Evolutionary conservation across 2,888 invertebrate genomes (phyloP), one percentile per base, ranked within the genome.

Genomic region (Coleophora flavipennella): DNA sequence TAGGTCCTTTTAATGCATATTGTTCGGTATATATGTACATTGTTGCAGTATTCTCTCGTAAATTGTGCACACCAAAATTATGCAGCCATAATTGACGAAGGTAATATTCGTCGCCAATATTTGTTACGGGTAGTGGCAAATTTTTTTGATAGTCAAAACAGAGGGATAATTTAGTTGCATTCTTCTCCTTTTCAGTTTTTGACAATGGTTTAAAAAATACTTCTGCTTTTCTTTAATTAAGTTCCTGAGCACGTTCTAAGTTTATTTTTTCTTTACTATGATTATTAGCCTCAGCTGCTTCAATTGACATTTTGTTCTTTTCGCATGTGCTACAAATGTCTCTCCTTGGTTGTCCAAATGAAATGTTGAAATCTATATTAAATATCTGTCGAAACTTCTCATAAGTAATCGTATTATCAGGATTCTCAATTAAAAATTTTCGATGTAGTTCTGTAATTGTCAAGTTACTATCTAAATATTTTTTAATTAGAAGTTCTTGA

Each of bases 21-120:
- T 29, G 2, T 29, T 41, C 27, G 8, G 35, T 35, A n/a, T 32
- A 42, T 11, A 36, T 4, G 33, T 36, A 36, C 33, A 42, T 39
- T 9, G 31, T 34, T 12, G 37, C 38, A 3, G 27, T 38, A 27
- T 27, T 35, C 1, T 26, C 3, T 1, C 7, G 1, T 27, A 35
- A 1, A 26, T 35, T 35, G 8, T 35, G 35, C 1, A 35, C 11
- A 2, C 35, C 35, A 36, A 36, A 36, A n/a, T 36, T 36, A 14
- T 36, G 29, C 29, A 36, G 9, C 37, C 37, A 37, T 1, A 37
- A 9, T 12, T 37, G 37, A 4, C 37, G 20, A 6, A 25, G 9
- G 20, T 37, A 37, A 12, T 37, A 37, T 32, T 37, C 37, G 2
- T 37, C 37, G 1, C 13, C 12, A 4, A 37, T 13, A 12, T 37